These are phyloP conservation scores for Philaethria dido DNA, from an alignment of 2,888 invertebrate genomes.

Conservation along the genomic window DNA sequence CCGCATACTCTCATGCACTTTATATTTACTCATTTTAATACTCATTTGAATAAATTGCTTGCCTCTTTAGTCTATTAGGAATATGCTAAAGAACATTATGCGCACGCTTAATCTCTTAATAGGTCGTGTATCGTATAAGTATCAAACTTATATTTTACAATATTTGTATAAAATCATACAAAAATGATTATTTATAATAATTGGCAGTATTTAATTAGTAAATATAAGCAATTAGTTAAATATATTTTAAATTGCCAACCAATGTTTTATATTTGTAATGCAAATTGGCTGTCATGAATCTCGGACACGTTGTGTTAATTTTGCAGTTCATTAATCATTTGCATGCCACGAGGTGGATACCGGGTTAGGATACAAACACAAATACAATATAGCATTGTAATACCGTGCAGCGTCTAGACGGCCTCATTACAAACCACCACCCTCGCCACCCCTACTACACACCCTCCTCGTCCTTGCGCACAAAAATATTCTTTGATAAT, in stretches of 20 bases:
- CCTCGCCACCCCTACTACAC: constrained; percentile 42
- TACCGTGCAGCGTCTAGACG: constrained; percentile 70
- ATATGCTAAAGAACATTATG: constrained; percentile 20
- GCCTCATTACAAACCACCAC: constrained; percentile 62
- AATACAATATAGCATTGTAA: constrained; percentile 62
- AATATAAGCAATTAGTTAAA: neutral
- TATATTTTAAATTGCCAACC: constrained; percentile 11
- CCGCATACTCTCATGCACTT: constrained; percentile 35
- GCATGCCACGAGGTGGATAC: constrained; percentile 43
- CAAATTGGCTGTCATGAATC: constrained; percentile 27
- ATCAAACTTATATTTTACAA: too few species aligned
- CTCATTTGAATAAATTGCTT: constrained; percentile 24
- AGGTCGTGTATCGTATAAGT: neutral
- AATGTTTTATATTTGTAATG: constrained; percentile 19
- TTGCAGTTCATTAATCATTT: constrained; percentile 58
- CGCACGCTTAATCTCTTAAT: constrained; percentile 23
- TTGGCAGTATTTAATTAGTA: neutral
- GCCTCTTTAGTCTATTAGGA: constrained; percentile 25
- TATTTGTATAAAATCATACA: too few species aligned
- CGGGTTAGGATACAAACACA: constrained; percentile 52
- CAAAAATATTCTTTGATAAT: constrained; percentile 70
- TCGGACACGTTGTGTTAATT: constrained; percentile 47
- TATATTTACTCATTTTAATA: constrained; percentile 21
- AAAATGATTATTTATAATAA: neutral
- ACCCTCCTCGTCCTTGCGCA: constrained; percentile 47